phyloP scores from a whole-genome alignment of 2,113 vertebrate species.

The Mobula birostris region DNA sequence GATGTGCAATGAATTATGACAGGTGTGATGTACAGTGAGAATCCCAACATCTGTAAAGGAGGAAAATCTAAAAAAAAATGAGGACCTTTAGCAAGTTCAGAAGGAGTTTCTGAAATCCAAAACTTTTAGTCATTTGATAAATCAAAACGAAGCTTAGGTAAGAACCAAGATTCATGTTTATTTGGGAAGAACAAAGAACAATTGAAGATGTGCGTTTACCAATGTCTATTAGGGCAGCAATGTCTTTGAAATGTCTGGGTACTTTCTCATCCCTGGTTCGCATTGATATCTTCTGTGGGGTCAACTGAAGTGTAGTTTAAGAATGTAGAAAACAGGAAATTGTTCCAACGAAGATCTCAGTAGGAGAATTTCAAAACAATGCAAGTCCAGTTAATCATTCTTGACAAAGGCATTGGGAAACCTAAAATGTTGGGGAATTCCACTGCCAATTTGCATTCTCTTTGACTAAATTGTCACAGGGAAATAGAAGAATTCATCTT shows the following conservation, averaged over 20 bases:
- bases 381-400: no score
- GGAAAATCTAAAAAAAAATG: slow-evolving; percentile 13
- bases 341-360: background rate
- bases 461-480: no score
- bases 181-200: background rate
- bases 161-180: background rate
- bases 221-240: background rate
- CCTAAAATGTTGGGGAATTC: no score
- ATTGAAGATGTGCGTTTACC: background rate
- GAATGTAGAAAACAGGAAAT: background rate
- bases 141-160: background rate
- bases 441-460: no score
- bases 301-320: background rate
- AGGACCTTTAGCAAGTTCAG: background rate
- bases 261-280: background rate
- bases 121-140: background rate
- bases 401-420: no score
- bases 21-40: slow-evolving; percentile 19
- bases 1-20: slow-evolving; percentile 29
- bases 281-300: background rate
- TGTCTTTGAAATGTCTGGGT: background rate
- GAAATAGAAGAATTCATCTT: no score
- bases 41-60: slow-evolving; percentile 34
- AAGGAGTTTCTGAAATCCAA: background rate
- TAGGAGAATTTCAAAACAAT: no score